A percentile compares a stretch with the other conserved stretches of the same genome.
phyloP scores from a whole-genome alignment of 2,888 invertebrate species.

The Brachypalpus laphriformis region DNA sequence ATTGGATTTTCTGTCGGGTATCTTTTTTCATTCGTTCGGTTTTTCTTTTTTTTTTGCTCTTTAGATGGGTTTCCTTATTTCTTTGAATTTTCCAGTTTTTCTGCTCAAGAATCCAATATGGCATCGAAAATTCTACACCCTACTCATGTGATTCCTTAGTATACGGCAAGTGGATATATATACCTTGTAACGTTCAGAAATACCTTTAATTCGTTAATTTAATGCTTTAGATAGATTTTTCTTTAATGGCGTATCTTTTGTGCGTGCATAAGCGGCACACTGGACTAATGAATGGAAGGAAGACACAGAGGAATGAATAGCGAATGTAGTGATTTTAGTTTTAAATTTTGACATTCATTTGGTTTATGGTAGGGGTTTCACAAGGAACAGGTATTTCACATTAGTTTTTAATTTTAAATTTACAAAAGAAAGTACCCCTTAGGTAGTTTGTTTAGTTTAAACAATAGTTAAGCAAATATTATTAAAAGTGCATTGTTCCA shows the following conservation, averaged over 20 bases:
- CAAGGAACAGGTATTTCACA: constrained; percentile 15
- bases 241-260: constrained; percentile 41
- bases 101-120: constrained; percentile 64
- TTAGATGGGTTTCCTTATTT: constrained; percentile 57
- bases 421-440: neutral
- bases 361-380: neutral
- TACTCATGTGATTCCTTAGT: constrained; percentile 41
- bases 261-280: constrained; percentile 9
- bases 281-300: constrained; percentile 23
- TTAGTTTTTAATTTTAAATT: neutral
- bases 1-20: constrained; percentile 18
- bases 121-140: constrained; percentile 63
- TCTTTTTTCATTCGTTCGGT: neutral
- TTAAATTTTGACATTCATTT: constrained; percentile 16
- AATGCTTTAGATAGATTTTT: constrained; percentile 51
- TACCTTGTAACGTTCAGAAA: constrained; percentile 19
- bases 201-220: constrained; percentile 63
- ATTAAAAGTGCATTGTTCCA: neutral
- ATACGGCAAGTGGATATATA: constrained; percentile 27
- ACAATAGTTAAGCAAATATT: neutral
- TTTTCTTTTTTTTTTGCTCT: constrained; percentile 11
- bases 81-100: constrained; percentile 69
- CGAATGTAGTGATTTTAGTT: constrained; percentile 30
- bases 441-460: constrained; percentile 1
- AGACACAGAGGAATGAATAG: constrained; percentile 2